Conservation (phyloP, 2,113 vertebrate species). For the Percina caprodes region DNA sequence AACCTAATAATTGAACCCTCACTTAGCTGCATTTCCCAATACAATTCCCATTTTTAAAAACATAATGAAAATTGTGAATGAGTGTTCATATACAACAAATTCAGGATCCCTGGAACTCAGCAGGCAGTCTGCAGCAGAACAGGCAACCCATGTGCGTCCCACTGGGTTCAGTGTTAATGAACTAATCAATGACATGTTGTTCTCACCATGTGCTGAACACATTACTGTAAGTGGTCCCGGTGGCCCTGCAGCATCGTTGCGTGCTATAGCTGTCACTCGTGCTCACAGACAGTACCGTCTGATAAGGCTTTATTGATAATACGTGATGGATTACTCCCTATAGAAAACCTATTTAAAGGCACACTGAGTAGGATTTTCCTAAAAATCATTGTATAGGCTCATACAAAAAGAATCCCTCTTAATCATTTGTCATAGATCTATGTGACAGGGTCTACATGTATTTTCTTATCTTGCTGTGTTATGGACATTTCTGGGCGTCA, state of each 20-base stretch:
- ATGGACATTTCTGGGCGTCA: too few species aligned
- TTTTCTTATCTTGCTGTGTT: too few species aligned
- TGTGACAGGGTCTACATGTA: too few species aligned
- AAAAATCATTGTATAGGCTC: too few species aligned
- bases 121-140: constrained; percentile 32
- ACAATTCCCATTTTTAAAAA: background rate
- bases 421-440: too few species aligned
- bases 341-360: too few species aligned
- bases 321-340: background rate
- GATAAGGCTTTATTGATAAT: background rate
- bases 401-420: too few species aligned
- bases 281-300: background rate
- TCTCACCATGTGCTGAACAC: constrained; percentile 35
- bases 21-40: background rate
- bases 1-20: background rate
- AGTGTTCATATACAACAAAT: constrained; percentile 6
- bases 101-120: constrained; percentile 31
- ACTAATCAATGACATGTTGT: constrained; percentile 52
- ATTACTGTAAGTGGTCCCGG: constrained; percentile 50
- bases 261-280: constrained; percentile 34
- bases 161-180: constrained; percentile 41
- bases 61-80: constrained; percentile 16
- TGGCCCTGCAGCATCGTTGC: background rate
- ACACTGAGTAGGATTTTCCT: too few species aligned
- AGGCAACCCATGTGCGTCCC: constrained; percentile 36